Evolutionary conservation across 1,140 invertebrate species (phyloP), one percentile per base, ranked within the genome.

Genomic region (Olivierus martensii): DNA sequence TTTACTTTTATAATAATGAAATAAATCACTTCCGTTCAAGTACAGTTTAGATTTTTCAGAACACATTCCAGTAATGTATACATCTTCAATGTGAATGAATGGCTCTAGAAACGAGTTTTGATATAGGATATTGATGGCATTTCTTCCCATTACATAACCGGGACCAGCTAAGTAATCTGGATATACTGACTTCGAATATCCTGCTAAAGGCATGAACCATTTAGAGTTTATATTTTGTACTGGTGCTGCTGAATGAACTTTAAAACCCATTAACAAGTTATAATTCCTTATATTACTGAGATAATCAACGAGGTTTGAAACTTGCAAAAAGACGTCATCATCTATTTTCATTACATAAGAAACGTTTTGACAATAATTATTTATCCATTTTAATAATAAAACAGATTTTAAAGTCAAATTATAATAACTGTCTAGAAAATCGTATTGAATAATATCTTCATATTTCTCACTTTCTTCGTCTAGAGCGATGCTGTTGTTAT

Each of bases 321-420:
- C 21, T 51, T 73, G 67, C 6, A 73, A 57, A 46, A 71, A 56
- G 0, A 53, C 57, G 34, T 60, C 59, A 9, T 60, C 59, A 15
- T 60, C 58, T 2, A 51, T 65, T 60, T 75, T 75, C 22, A 75
- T 57, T 39, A 74, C 59, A 58, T 63, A 70, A 17, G 35, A 53
- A 1, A 62, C 63, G 3, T 64, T 63, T n/a, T 46, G 51, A 49
- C 66, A 66, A 38, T 58, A 51, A n/a, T 18, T 48, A 14, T 63
- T 59, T 12, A 62, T 59, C 79, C 84, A 85, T 66, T 89, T 88
- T 41, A 91, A 68, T 67, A 87, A 75, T 77, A 87, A 81, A 12
- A 87, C 77, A n/a, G 82, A 84, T 66, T 95, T 94, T 9, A 92
- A 67, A 0, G 89, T 93, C 46, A 94, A 71, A 76, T 95, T 94